Evolutionary conservation across 2,113 vertebrate genomes (phyloP), one percentile per base, ranked within the genome.

Genomic region (Chrysochloris asiatica): DNA sequence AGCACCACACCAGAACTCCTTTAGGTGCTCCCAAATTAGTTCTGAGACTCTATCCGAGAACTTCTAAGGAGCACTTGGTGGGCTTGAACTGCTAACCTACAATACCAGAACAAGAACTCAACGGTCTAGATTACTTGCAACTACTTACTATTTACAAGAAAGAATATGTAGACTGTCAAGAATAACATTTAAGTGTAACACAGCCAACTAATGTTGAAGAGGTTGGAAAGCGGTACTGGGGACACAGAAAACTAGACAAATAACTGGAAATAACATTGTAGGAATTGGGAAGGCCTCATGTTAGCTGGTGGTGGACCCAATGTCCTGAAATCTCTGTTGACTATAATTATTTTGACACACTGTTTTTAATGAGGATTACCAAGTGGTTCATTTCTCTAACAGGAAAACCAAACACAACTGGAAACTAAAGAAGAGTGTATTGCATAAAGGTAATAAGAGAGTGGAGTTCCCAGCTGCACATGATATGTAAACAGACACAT

Each of bases 281-380:
- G 48, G 48, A 48, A 65, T 38, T 61, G n/a, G 47, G 45, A 87
- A 43, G 30, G 14, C 8, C 50, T 28, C 13, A 8, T 16, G 24
- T n/a, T 83, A 22, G 21, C 26, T 54, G 36, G 50, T n/a, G 1
- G 45, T 54, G 54, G 38, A 52, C 22, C 28, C 4, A 30, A 8
- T 71, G 50, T 50, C 83, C 65, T 41, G 21, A 24, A 45, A 36
- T 36, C 33, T 41, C 43, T 50, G 76, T 81, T 38, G 41, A 56
- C 50, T 88, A 33, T 81, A 47, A 75, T 76, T 91, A 19, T 7
- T 63, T 16, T 73, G 67, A 63, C 71, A 86, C 56, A 79, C 73
- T 75, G n/a, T 59, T 92, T 91, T 81, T 84, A 65, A 36, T 24
- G 36, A 93, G 48, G 67, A 8, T 33, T 48, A 45, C 48, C 91